These are phyloP conservation scores for Sinopyrophorus schimmeli DNA, from an alignment of 2,888 invertebrate species.

Conservation along the genomic window DNA sequence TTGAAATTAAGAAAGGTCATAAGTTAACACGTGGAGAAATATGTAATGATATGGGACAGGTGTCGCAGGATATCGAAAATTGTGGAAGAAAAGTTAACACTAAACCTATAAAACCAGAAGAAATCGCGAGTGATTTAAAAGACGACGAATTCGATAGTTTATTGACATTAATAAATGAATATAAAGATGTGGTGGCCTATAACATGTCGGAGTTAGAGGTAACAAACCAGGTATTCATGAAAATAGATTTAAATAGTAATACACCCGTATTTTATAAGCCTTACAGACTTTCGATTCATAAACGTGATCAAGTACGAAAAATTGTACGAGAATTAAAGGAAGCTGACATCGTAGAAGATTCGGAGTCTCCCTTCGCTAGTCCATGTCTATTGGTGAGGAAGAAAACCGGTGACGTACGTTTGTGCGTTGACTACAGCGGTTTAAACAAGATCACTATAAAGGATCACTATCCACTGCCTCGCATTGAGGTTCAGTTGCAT, in stretches of 20 bases:
- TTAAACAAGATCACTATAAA: conserved; percentile 43
- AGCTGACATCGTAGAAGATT: conserved; percentile 22
- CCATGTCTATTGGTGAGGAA: conserved; percentile 39
- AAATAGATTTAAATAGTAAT: conserved; percentile 34
- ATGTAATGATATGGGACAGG: conserved; percentile 9
- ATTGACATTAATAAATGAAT: conserved; percentile 13
- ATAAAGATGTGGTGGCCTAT: conserved; percentile 23
- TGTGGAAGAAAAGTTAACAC: conserved; percentile 6
- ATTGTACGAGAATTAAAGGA: conserved; percentile 34
- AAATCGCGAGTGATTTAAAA: conserved; percentile 9
- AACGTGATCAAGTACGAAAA: conserved; percentile 32
- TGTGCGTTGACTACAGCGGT: conserved; percentile 40
- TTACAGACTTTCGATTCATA: conserved; percentile 37
- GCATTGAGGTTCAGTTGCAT: conserved; percentile 43
- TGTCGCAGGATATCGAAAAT: neutral
- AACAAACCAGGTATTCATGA: conserved; percentile 32
- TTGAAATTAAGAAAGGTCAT: conserved; percentile 11
- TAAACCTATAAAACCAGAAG: conserved; percentile 1
- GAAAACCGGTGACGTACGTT: conserved; percentile 34
- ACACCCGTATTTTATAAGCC: conserved; percentile 39
- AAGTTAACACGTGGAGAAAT: conserved; percentile 10
- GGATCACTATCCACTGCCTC: conserved; percentile 43
- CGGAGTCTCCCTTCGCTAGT: conserved; percentile 38
- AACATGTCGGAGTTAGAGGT: conserved; percentile 27
- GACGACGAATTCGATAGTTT: conserved; percentile 1